Evolutionary conservation across 2,113 vertebrate genomes (phyloP), one percentile per base, ranked within the genome.

Genomic region (Ptychochromis oligacanthus): DNA sequence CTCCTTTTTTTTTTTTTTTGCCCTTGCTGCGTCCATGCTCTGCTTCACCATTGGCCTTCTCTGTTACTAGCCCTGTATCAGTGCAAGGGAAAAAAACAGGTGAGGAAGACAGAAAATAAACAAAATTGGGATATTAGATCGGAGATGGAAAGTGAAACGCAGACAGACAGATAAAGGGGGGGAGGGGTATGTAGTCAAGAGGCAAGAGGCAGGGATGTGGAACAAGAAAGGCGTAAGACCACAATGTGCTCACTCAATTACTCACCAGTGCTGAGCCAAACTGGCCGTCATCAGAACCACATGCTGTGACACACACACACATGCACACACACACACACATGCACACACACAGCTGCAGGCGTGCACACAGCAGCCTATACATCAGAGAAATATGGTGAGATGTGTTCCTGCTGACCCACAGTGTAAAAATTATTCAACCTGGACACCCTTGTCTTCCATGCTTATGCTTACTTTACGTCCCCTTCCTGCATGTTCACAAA

Each of bases 231-330:
- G 34, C 13, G 24, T 58, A 88, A 85, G 82, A 90, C 82, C 79
- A 90, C 86, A 87, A 86, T 90, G 91, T 85, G 88, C 82, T 81
- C 81, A 74, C 91, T 93, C 93, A 94, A 88, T 94, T 93, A 92
- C 90, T 90, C 91, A 86, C 52, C 81, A 86, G 62, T 26, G 56
- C 75, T 75, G 75, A 85, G 89, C 81, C 91, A 89, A 93, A 89
- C 88, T 88, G 91, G 91, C 60, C 75, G 38, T 81, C 60, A 38
- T 81, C 89, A 83, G 65, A 89, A 77, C 89, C 87, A 86, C 91
- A 89, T 82, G 83, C 79, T 86, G 91, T 31, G 81, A 84, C 78
- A 79, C 74, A 78, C 62, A 49, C 81, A 61, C 79, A 72, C 80
- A 80, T 60, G 74, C 80, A 74, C 75, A 56, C 59, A 81, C 85